Evolutionary conservation across 2,113 vertebrate genomes (phyloP).

Genomic region (Carassius gibelio): DNA sequence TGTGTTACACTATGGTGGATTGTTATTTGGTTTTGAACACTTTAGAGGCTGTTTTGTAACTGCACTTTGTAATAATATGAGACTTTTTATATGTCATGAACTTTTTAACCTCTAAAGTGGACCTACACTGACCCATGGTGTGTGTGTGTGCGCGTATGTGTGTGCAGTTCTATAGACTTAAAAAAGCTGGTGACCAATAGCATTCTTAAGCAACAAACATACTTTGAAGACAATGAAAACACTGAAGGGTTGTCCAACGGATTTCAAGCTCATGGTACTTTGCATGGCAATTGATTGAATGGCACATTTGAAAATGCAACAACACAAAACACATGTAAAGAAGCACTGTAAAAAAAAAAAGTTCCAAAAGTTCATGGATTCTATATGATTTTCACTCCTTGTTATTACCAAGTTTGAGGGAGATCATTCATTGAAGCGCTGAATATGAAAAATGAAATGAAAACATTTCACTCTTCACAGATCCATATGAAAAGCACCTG

Average conservation of each 20-base stretch:
- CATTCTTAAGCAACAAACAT: background rate
- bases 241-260: background rate
- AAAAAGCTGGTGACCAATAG: background rate
- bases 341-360: no score
- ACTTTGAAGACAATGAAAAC: background rate
- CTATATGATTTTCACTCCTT: background rate
- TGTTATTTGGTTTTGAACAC: background rate
- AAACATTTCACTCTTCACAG: slow-evolving; percentile 2
- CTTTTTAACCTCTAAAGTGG: slow-evolving; percentile 25
- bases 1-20: background rate
- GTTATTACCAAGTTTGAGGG: background rate
- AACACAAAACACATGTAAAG: no score
- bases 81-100: slow-evolving; percentile 15
- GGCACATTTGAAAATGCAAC: no score
- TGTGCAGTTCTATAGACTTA: background rate
- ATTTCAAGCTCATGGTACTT: background rate
- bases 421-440: no score
- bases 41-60: background rate
- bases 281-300: background rate
- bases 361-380: background rate
- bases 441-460: background rate
- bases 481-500: slow-evolving; percentile 1
- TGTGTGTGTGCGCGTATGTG: background rate
- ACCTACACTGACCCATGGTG: slow-evolving; percentile 8
- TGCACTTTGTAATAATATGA: background rate